A percentile compares a stretch with the other conserved stretches of the same genome.
phyloP scores from a whole-genome alignment of 2,888 invertebrate species.

The Hanleya hanleyi region DNA sequence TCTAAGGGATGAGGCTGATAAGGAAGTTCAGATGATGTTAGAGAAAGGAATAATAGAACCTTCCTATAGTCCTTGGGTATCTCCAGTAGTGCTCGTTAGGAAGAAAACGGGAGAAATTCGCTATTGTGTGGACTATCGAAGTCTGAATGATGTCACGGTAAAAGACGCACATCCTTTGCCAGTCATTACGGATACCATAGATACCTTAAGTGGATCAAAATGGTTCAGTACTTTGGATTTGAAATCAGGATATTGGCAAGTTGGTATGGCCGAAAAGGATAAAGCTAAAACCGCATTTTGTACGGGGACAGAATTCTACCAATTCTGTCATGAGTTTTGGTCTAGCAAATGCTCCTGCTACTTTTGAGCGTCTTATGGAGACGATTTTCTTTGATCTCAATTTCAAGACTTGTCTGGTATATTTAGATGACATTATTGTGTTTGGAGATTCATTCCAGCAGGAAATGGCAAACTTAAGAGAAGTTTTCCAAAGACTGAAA shows the following conservation, averaged over 20 bases:
- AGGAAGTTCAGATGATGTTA: conserved; percentile 17
- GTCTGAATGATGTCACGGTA: conserved; percentile 37
- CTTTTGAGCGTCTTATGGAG: too few species aligned
- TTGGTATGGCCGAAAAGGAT: conserved; percentile 34
- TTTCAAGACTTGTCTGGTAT: too few species aligned
- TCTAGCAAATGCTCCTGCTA: too few species aligned
- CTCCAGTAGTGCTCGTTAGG: conserved; percentile 67
- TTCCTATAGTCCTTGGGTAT: conserved; percentile 63
- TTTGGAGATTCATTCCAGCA: neutral
- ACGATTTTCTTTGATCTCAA: too few species aligned
- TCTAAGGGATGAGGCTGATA: neutral
- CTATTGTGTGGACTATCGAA: conserved; percentile 55
- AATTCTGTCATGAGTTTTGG: too few species aligned
- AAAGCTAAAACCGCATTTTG: conserved; percentile 43
- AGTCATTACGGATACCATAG: conserved; percentile 19
- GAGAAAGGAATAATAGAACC: conserved; percentile 31
- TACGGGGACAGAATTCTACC: conserved; percentile 30
- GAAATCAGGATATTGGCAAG: conserved; percentile 42
- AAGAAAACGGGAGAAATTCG: conserved; percentile 61
- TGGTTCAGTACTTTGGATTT: conserved; percentile 24
- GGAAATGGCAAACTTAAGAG: neutral
- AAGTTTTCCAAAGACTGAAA: neutral
- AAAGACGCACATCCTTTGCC: conserved; percentile 27
- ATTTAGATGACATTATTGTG: too few species aligned
- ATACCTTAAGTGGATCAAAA: conserved; percentile 14